Conservation (phyloP, 2,888 invertebrate species). For the Orthonevra nobilis region DNA sequence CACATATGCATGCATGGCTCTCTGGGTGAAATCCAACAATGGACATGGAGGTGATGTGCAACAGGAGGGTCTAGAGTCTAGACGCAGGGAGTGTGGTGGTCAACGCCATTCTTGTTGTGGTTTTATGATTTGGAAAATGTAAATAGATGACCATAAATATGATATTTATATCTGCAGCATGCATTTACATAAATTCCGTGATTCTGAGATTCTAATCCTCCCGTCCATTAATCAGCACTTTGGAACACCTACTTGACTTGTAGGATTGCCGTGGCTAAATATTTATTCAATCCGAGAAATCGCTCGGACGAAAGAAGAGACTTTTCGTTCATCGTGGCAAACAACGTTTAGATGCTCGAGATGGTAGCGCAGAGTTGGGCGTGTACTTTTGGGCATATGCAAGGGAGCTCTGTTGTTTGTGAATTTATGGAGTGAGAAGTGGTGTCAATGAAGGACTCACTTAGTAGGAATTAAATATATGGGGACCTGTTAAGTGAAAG, state of each 20-base stretch:
- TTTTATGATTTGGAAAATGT: conserved; percentile 64
- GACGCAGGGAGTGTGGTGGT: conserved; percentile 25
- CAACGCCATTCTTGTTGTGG: conserved; percentile 59
- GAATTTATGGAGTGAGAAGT: too few species aligned
- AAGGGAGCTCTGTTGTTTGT: too few species aligned
- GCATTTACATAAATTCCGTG: conserved; percentile 68
- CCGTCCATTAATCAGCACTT: conserved; percentile 68
- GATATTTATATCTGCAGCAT: conserved; percentile 63
- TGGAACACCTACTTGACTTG: conserved; percentile 56
- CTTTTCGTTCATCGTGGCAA: too few species aligned
- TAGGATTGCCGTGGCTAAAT: conserved; percentile 32
- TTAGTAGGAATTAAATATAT: too few species aligned
- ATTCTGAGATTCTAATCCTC: conserved; percentile 61
- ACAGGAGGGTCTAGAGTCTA: neutral
- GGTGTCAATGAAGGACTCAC: too few species aligned
- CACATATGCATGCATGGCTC: conserved; percentile 9
- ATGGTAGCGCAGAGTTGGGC: too few species aligned
- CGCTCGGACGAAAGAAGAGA: conserved; percentile 1
- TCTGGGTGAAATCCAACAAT: neutral
- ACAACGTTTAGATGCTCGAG: too few species aligned
- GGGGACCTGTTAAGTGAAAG: too few species aligned
- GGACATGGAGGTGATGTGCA: neutral
- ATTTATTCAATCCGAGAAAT: conserved; percentile 40
- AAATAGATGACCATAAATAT: conserved; percentile 67
- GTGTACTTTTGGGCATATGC: too few species aligned